Conservation (phyloP, 2,888 invertebrate species). For the Chirona hameri region DNA sequence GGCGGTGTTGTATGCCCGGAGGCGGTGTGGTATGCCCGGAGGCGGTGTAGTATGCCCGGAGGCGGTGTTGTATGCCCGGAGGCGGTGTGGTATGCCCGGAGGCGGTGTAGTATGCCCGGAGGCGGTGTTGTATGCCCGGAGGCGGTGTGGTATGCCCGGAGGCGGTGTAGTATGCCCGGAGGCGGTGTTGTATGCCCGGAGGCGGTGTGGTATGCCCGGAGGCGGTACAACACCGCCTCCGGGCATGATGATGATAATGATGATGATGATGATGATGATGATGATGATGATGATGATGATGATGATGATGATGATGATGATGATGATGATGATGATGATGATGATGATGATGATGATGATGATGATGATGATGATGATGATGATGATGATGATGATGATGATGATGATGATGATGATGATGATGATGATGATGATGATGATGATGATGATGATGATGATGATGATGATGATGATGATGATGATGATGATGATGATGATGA, state of each 20-base stretch:
- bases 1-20: too few relatives aligned
- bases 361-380: constrained; percentile 22
- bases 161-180: too few relatives aligned
- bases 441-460: constrained; percentile 12
- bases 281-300: constrained; percentile 22
- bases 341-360: constrained; percentile 22
- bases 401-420: constrained; percentile 22
- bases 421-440: constrained; percentile 8
- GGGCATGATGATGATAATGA: constrained; percentile 6
- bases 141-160: too few relatives aligned
- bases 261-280: constrained; percentile 22
- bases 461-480: constrained; percentile 22
- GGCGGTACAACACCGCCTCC: too few relatives aligned
- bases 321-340: constrained; percentile 22
- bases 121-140: too few relatives aligned
- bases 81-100: too few relatives aligned
- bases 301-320: constrained; percentile 22
- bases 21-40: too few relatives aligned
- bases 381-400: constrained; percentile 22
- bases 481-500: constrained; percentile 22
- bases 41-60: too few relatives aligned
- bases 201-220: too few relatives aligned
- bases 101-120: too few relatives aligned
- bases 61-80: too few relatives aligned
- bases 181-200: too few relatives aligned